phyloP scores from a whole-genome alignment of 1,140 invertebrate species.

The Drosophila erecta region DNA sequence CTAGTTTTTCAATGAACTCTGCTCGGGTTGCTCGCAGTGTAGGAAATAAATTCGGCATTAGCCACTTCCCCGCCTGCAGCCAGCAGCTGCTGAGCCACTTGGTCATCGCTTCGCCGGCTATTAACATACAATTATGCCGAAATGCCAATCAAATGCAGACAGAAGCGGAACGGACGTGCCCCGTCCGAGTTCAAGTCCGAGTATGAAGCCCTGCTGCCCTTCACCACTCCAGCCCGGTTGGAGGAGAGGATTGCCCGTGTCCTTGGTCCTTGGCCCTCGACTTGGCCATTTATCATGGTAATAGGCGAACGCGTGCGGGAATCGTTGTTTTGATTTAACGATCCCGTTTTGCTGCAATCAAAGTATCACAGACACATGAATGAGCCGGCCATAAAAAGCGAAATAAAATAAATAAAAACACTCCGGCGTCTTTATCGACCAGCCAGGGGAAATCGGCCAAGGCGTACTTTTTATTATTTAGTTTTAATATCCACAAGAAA shows the following conservation, averaged over 20 bases:
- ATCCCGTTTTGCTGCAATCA: constrained; percentile 70
- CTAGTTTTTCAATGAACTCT: too few species aligned
- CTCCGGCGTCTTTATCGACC: constrained; percentile 16
- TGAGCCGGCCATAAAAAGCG: constrained; percentile 32
- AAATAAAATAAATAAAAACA: constrained; percentile 15
- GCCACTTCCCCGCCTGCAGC: constrained; percentile 28
- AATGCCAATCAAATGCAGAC: constrained; percentile 71
- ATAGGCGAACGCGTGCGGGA: constrained; percentile 61
- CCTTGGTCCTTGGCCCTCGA: constrained; percentile 39
- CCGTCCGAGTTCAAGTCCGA: not conserved
- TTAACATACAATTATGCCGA: constrained; percentile 79
- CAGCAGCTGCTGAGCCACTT: constrained; percentile 70
- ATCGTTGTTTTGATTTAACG: constrained; percentile 75
- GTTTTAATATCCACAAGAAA: not conserved
- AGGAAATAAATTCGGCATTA: constrained; percentile 64
- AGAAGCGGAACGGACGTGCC: constrained; percentile 20
- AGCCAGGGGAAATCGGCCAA: constrained; percentile 2
- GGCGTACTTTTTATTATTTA: too few species aligned
- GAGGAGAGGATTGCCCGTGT: not conserved
- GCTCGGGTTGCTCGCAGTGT: constrained; percentile 1
- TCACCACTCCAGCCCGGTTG: too few species aligned
- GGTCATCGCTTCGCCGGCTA: constrained; percentile 56
- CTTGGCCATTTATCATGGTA: constrained; percentile 70
- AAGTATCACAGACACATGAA: constrained; percentile 52
- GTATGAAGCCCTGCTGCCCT: not conserved